Percentiles rank a stretch among this genome's conserved stretches.
Evolutionary conservation across 2,797 vertebrate species (phyloP).

Genomic region (Aselliscus stoliczkanus): DNA sequence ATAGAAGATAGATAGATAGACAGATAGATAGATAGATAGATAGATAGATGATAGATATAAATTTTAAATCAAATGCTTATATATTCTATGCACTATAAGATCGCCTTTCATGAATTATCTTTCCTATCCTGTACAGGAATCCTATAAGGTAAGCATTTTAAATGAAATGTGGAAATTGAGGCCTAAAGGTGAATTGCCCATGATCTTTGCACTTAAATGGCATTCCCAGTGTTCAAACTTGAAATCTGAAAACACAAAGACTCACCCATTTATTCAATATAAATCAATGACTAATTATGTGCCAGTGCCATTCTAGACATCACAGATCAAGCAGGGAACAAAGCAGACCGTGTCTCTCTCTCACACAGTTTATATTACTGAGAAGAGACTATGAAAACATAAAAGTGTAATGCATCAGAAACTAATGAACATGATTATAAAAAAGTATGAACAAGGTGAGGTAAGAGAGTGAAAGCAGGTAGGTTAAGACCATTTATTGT

Average conservation of each 20-base stretch:
- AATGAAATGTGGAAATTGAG: not conserved
- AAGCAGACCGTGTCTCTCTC: not conserved
- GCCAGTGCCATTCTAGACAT: not conserved
- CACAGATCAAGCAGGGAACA: not conserved
- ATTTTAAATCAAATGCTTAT: not conserved
- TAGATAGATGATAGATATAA: not conserved
- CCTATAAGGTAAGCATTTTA: not conserved
- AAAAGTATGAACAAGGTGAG: not conserved
- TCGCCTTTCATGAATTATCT: not conserved
- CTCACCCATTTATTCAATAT: not conserved
- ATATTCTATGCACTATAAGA: not conserved
- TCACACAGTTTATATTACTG: not conserved
- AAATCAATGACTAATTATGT: not conserved
- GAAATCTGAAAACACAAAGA: not conserved
- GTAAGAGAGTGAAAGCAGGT: not conserved
- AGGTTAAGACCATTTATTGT: not conserved
- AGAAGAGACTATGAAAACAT: not conserved
- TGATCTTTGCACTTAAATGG: not conserved
- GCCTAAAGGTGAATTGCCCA: not conserved
- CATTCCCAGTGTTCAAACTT: not conserved
- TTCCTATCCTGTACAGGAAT: not conserved
- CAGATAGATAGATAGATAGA: not conserved
- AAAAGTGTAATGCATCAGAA: not conserved
- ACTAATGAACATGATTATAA: not conserved
- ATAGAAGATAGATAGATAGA: not conserved